Percentiles rank a stretch among this genome's conserved stretches.
Conservation (phyloP, 1,140 invertebrate species). For the Trichonephila clavata region DNA sequence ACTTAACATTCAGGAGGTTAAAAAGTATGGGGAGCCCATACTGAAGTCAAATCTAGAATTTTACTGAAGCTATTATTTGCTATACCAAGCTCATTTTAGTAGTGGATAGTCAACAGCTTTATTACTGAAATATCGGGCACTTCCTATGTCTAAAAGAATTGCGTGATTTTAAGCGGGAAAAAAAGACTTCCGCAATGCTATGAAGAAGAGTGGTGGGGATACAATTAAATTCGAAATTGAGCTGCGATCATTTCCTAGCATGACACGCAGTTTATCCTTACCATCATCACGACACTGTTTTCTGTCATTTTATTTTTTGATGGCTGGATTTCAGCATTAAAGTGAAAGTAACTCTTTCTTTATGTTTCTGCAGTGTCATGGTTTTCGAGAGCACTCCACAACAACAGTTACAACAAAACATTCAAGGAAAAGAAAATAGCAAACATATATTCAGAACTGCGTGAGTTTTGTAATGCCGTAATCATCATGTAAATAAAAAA, state of each 20-base stretch:
- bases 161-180: constrained; percentile 14
- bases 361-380: constrained; percentile 43
- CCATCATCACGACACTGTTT: constrained; percentile 43
- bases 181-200: constrained; percentile 61
- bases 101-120: background rate
- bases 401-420: background rate
- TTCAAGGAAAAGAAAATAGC: background rate
- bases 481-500: background rate
- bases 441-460: background rate
- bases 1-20: too few relatives aligned
- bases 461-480: too few relatives aligned
- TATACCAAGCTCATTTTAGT: too few relatives aligned
- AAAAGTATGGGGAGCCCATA: too few relatives aligned
- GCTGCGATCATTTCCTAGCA: constrained; percentile 49
- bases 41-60: too few relatives aligned
- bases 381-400: background rate
- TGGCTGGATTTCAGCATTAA: constrained; percentile 15
- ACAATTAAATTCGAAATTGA: background rate
- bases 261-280: constrained; percentile 52
- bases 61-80: too few relatives aligned
- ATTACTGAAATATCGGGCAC: background rate
- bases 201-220: background rate
- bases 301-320: constrained; percentile 29
- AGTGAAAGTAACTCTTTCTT: constrained; percentile 15
- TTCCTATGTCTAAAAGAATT: constrained; percentile 3